Evolutionary conservation across 2,888 invertebrate genomes (phyloP), one percentile per base, ranked within the genome.

Genomic region (Leptopilina syphax): DNA sequence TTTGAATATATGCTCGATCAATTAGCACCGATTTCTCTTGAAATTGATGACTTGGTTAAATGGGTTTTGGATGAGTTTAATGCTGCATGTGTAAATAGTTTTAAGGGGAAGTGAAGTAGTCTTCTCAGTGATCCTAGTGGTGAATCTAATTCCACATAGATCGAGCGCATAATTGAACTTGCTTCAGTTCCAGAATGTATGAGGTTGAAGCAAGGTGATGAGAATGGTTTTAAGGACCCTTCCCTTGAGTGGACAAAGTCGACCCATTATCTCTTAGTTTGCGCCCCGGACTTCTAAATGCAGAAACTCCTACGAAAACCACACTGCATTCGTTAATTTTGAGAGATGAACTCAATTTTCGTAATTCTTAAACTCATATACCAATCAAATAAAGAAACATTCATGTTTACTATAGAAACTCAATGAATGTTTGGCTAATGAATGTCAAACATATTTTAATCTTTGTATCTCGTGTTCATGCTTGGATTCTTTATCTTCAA

Each of bases 221-320:
- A 73, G 73, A 54, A n/a, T 73, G 73, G 73, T 57, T 73, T 77
- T 87, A 87, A 86, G 86, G 86, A 86, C 83, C 44, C 67, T 78
- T 65, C 76, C 77, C 85, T 86, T 85, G 85, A 88, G 87, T 87
- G 86, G 84, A 86, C 88, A 85, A 88, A 88, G 86, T 88, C 86
- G 81, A 76, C 85, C 87, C 85, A 87, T 88, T 88, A 88, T 87
- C 85, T 84, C 85, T 34, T 34, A 82, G 86, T 87, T 86, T 84
- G 86, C 83, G 84, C 83, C 82, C 67, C 77, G 82, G 79, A 85
- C 88, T 87, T 87, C 81, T 82, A 84, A 86, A 87, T 85, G 86
- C 83, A 85, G 87, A 85, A 88, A 88, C 85, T 88, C 84, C 81
- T 68, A 57, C 83, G 81, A 77, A 84, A 86, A 86, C 86, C 88